Percentiles rank a stretch among this genome's conserved stretches.
phyloP scores from a whole-genome alignment of 1,140 invertebrate genomes.

The Drosophila kanapiae region DNA sequence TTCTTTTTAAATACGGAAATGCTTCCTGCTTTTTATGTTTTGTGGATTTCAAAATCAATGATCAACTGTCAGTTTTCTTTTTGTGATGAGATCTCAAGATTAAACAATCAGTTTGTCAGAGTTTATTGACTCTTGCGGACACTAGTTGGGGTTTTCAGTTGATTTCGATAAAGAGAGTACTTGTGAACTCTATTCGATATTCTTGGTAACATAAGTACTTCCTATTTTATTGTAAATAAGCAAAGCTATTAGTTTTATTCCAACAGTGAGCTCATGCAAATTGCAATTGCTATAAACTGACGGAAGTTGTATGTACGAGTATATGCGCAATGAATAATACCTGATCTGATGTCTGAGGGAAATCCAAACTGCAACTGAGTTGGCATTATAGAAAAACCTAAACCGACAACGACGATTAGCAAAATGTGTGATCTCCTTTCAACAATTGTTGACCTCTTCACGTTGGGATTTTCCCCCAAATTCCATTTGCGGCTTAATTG shows the following conservation, averaged over 20 bases:
- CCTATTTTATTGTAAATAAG: not conserved
- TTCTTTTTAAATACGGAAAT: slow-evolving; percentile 3
- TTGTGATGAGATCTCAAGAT: not conserved
- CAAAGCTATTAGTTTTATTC: not conserved
- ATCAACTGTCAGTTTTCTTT: slow-evolving; percentile 5
- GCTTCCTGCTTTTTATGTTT: slow-evolving; percentile 1
- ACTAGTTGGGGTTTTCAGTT: not conserved
- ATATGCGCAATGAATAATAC: slow-evolving; percentile 19
- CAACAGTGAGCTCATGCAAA: slow-evolving; percentile 41
- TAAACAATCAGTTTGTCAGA: not conserved
- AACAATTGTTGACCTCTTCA: slow-evolving; percentile 34
- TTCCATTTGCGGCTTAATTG: slow-evolving; percentile 30
- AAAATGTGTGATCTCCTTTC: slow-evolving; percentile 27
- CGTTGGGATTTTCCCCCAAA: slow-evolving; percentile 29
- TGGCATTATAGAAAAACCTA: slow-evolving; percentile 29
- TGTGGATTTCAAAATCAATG: not conserved
- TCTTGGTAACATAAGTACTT: not conserved
- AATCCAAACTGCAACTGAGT: slow-evolving; percentile 27
- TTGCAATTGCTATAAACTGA: slow-evolving; percentile 18
- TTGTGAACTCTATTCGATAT: not conserved
- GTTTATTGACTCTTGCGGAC: slow-evolving; percentile 8
- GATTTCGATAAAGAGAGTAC: not conserved
- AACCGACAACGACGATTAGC: not conserved
- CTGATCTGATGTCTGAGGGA: slow-evolving; percentile 8
- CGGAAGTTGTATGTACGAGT: slow-evolving; percentile 21